Base-by-base conservation (phyloP, 2,888 invertebrate species). In the Micoletzkya japonica region DNA sequence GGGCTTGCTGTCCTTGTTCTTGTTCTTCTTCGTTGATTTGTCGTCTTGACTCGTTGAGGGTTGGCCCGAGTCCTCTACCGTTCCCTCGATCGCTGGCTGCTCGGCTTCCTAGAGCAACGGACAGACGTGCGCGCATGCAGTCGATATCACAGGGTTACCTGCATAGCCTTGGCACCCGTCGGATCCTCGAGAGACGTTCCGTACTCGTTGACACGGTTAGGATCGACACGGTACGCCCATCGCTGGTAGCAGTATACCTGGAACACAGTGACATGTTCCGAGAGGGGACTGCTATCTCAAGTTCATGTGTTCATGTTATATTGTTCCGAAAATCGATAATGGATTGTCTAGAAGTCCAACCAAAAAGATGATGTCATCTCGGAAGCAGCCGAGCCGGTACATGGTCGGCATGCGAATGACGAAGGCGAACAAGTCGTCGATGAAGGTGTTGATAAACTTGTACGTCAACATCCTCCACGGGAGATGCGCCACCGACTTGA, bases 381-480 rank as follows among this genome's bases (percentile, higher is more conserved):
- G 91, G 89, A 98, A 95, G 88, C 97, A 98, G 52, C 97, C 97
- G 82, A 98, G 87, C 24, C 84, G 76, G 86, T 99, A 98, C 90
- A 98, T 92, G 1, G 95, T 97, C 36, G 98, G 98, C 98, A 98
- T 98, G 88, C 96, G 95, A 82, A 99, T 98, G 75, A 99, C 95
- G 89, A 99, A 98, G 72, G 98, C 98, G 89, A 99, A 98, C 83
- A 99, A 94, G 87, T 99, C 98, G 88, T 98, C 98, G 83, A 98
- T 97, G 87, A 98, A 98, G 30, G 98, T 98, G 87, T 98, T 98
- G 72, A 98, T 90, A 87, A 96, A 96, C 59, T 98, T 98, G 87
- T 98, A 99, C 14, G 96, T 95, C 90, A 98, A 91, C 97, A 98
- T 98, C 73, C 98, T 90, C 98, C 98, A 99, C 4, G 98, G 98